Conservation (phyloP, 2,797 vertebrate genomes). For the Benthosema pterotum region DNA sequence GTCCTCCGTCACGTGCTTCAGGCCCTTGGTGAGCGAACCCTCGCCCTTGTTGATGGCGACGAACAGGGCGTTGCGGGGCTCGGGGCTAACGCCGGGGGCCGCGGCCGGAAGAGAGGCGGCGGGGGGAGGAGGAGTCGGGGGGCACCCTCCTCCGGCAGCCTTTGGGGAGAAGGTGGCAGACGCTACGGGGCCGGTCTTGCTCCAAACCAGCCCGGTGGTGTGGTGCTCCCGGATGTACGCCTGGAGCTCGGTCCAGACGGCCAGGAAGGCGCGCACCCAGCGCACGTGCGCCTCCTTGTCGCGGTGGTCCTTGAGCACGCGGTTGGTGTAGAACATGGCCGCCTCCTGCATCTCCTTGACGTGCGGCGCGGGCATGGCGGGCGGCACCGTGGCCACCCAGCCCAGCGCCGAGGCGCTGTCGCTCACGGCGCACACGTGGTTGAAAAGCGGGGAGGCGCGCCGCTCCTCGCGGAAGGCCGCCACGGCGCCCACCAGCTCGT, state of each 20-base stretch:
- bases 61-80: constrained; percentile 85
- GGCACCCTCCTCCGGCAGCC: constrained; percentile 64
- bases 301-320: constrained; percentile 97
- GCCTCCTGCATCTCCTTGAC: constrained; percentile 98
- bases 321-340: constrained; percentile 96
- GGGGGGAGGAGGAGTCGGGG: constrained; percentile 83
- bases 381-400: constrained; percentile 92
- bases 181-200: constrained; percentile 88
- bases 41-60: constrained; percentile 92
- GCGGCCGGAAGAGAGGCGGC: constrained; percentile 82
- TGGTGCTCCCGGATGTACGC: constrained; percentile 93
- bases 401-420: constrained; percentile 94
- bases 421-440: constrained; percentile 93
- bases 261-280: constrained; percentile 92
- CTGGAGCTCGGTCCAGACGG: constrained; percentile 91
- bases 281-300: constrained; percentile 93
- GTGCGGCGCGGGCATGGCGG: constrained; percentile 86
- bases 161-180: constrained; percentile 71
- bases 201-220: constrained; percentile 93
- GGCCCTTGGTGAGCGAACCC: constrained; percentile 86
- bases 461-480: constrained; percentile 91
- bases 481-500: constrained; percentile 85
- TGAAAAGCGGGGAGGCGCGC: constrained; percentile 89
- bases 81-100: constrained; percentile 45
- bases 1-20: constrained; percentile 90